A percentile compares a stretch with the other conserved stretches of the same genome.
Conservation (phyloP, 92 coral and sea anemone genomes). For the Zoanthus solanderi region DNA sequence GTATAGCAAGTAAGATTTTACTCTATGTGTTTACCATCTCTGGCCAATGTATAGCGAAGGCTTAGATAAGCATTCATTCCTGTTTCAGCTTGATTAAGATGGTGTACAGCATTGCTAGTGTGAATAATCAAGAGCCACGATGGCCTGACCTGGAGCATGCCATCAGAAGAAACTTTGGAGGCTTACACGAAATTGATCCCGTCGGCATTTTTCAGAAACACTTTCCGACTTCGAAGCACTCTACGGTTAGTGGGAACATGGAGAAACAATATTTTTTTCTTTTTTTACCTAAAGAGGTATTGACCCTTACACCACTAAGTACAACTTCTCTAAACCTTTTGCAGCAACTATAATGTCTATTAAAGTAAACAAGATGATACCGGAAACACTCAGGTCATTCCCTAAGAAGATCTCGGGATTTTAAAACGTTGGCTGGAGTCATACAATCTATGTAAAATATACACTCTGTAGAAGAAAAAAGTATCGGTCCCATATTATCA, state of each 20-base stretch:
- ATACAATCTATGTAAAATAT: neutral
- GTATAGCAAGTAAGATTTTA: too few species aligned
- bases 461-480: too few species aligned
- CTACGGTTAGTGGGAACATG: neutral
- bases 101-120: constrained; percentile 76
- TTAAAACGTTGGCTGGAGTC: neutral
- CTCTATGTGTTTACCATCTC: too few species aligned
- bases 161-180: constrained; percentile 87
- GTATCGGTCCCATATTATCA: too few species aligned
- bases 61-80: neutral
- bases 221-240: neutral
- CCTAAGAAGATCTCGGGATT: neutral
- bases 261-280: neutral
- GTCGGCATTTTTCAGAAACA: constrained; percentile 69
- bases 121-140: constrained; percentile 51
- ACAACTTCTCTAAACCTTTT: too few species aligned
- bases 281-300: too few species aligned
- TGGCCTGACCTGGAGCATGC: constrained; percentile 87
- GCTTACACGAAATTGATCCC: constrained; percentile 78
- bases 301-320: too few species aligned
- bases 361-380: neutral
- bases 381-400: neutral
- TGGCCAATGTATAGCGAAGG: too few species aligned
- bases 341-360: neutral
- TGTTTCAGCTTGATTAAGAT: constrained; percentile 79